Conservation (phyloP, 2,888 invertebrate species). For the Tromatobia lineatoria region DNA sequence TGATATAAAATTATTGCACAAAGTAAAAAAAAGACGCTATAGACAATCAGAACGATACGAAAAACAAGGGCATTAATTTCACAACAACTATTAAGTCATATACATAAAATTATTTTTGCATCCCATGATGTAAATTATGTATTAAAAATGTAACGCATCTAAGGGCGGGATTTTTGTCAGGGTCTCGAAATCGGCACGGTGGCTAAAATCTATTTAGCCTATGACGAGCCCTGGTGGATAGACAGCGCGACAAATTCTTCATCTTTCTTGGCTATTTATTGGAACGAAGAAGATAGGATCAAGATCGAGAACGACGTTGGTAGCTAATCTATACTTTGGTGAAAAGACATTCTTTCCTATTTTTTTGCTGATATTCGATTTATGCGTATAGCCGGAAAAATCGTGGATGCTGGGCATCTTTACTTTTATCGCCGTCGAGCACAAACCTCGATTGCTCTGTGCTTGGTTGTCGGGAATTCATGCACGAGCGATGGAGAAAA, state of each 20-base stretch:
- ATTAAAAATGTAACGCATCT: not conserved
- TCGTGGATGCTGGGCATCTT: constrained; percentile 89
- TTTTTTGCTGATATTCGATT: constrained; percentile 4
- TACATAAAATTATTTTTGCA: not conserved
- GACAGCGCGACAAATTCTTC: constrained; percentile 35
- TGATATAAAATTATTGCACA: no score
- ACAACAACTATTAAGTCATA: constrained; percentile 71
- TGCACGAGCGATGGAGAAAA: constrained; percentile 88
- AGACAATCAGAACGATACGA: no score
- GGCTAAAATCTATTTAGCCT: constrained; percentile 90
- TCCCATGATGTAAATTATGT: not conserved
- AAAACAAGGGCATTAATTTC: no score
- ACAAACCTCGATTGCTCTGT: constrained; percentile 88
- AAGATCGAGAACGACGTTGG: constrained; percentile 63
- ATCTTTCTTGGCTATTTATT: constrained; percentile 86
- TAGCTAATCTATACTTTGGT: not conserved
- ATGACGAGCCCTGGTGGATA: constrained; percentile 89
- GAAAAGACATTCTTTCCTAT: not conserved
- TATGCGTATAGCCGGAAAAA: constrained; percentile 78
- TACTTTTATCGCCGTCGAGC: constrained; percentile 88
- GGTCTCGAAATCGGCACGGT: constrained; percentile 89
- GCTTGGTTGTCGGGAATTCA: constrained; percentile 89
- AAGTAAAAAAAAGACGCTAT: no score
- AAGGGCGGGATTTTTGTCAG: constrained; percentile 76
- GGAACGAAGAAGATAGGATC: constrained; percentile 86